Percentiles rank a stretch among this genome's conserved stretches.
These are phyloP conservation scores for Rousettus leschenaultii DNA, from an alignment of 2,113 vertebrate genomes.

Conservation along the genomic window DNA sequence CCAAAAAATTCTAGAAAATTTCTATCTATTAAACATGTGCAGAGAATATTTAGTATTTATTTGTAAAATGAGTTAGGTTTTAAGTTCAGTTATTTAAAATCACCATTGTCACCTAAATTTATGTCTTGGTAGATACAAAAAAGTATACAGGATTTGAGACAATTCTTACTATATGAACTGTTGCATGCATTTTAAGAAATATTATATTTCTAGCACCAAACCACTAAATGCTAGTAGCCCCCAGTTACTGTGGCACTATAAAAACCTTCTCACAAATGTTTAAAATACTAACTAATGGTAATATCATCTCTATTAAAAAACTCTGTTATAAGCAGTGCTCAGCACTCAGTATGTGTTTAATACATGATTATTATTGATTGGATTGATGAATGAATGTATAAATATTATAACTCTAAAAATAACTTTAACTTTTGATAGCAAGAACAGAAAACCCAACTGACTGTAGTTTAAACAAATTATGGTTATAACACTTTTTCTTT, in stretches of 20 bases:
- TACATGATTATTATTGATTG: not conserved
- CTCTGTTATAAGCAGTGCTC: not conserved
- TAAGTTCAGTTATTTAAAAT: not conserved
- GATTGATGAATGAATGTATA: not conserved
- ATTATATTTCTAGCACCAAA: not conserved
- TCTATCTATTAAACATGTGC: not conserved
- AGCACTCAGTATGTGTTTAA: not conserved
- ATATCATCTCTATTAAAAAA: not conserved
- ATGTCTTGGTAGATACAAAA: not conserved
- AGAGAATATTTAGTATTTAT: not conserved
- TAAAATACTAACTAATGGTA: not conserved
- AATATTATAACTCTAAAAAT: not conserved
- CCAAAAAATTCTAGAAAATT: constrained; percentile 1
- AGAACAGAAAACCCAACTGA: not conserved
- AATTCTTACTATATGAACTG: not conserved
- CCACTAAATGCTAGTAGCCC: not conserved
- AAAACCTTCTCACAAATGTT: not conserved
- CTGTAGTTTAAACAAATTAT: not conserved
- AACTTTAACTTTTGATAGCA: not conserved
- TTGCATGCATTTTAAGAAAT: not conserved
- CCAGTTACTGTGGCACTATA: not conserved
- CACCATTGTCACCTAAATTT: not conserved
- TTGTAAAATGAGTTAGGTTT: not conserved
- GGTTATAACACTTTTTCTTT: not conserved
- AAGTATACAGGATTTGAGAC: not conserved